Evolutionary conservation across 2,113 vertebrate species (phyloP), one percentile per base, ranked within the genome.

Genomic region (Parotia lawesii): DNA sequence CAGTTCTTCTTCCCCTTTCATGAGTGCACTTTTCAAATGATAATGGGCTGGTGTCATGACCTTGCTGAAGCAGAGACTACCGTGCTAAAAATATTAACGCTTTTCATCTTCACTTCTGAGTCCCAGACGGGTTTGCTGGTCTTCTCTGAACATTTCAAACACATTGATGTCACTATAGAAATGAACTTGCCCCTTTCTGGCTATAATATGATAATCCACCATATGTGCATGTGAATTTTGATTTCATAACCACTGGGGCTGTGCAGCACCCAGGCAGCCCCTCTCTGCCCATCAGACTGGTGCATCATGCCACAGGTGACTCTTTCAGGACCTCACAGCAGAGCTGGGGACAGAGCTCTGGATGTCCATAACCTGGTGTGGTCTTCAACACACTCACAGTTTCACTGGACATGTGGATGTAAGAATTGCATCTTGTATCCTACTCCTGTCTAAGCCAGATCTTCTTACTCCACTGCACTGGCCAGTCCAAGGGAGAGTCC

Each of bases 21-120:
- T 29, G 82, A 95, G 74, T 16, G 74, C 74, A 86, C 94, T 94
- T 95, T 90, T 83, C 92, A 95, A 64, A 94, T 87, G 57, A 88
- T 92, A 89, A 96, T 92, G 83, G 69, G 76, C 83, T 94, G 69
- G 48, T 88, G 86, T 80, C 83, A 3, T 3, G 90, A 94, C 94
- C 95, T 60, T 40, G 74, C 81, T 85, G 85, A 69, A 79, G 92
- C 93, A 93, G 57, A 85, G 48, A 11, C 54, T 54, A 86, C n/a
- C 2, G 18, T 90, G 92, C 88, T 74, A 92, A 86, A 96, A 96
- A 90, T 93, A 90, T 80, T 64, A 86, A 95, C 0, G 2, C 38
- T 74, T 88, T 74, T 92, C 88, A 86, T 92, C 89, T 74, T 56
- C 23, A 1, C 80, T 38, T 29, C 61, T 0, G 15, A 74, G 69